phyloP scores from a whole-genome alignment of 1,140 invertebrate genomes.

The Drosophila pseudoobscura region DNA sequence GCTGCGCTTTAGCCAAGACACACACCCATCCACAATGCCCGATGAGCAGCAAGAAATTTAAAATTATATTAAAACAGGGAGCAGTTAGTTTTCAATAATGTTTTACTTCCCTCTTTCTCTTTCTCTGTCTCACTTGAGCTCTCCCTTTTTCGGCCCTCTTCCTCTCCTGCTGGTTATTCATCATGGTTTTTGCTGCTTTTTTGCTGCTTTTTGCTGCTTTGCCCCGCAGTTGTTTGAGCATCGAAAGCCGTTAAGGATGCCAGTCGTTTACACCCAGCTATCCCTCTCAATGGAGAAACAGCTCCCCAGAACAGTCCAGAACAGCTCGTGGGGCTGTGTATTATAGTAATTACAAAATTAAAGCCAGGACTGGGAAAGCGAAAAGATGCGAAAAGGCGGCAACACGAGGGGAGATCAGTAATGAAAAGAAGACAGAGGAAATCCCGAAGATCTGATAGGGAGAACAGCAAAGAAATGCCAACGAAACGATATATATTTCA shows the following conservation, averaged over 20 bases:
- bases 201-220: slow-evolving; percentile 12
- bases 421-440: slow-evolving; percentile 7
- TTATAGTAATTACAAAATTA: slow-evolving; percentile 79
- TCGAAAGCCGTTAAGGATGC: slow-evolving; percentile 66
- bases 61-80: slow-evolving; percentile 69
- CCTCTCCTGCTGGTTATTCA: slow-evolving; percentile 11
- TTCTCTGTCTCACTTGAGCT: background rate
- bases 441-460: slow-evolving; percentile 33
- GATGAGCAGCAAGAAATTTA: slow-evolving; percentile 56
- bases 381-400: background rate
- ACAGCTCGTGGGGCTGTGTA: slow-evolving; percentile 60
- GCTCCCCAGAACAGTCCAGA: slow-evolving; percentile 7
- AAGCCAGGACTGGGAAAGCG: slow-evolving; percentile 26
- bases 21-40: slow-evolving; percentile 47
- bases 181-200: slow-evolving; percentile 1
- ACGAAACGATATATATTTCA: slow-evolving; percentile 40
- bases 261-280: slow-evolving; percentile 55
- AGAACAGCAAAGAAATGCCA: slow-evolving; percentile 20
- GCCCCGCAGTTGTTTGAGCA: slow-evolving; percentile 75
- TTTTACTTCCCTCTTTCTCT: slow-evolving; percentile 13
- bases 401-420: background rate
- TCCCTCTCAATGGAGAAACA: slow-evolving; percentile 45
- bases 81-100: slow-evolving; percentile 75
- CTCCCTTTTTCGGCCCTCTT: slow-evolving; percentile 18
- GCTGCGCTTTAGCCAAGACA: slow-evolving; percentile 66